Evolutionary conservation across 1,140 invertebrate species (phyloP).

Genomic region (Latrodectus geometricus): DNA sequence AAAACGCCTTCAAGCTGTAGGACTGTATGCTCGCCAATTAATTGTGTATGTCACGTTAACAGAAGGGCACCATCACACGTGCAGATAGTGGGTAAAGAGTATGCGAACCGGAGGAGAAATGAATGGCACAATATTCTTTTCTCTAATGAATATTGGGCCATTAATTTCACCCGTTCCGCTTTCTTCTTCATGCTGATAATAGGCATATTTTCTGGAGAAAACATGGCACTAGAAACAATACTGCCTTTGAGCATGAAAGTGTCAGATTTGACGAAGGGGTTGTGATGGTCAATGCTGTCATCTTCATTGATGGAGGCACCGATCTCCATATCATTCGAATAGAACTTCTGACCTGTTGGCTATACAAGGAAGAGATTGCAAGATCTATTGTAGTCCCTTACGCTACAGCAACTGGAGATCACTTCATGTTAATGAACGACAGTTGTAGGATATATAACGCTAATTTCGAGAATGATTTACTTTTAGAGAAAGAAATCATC

Average conservation of each 20-base stretch:
- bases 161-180: no score
- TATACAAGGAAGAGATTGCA: neutral
- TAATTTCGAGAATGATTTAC: no score
- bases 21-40: no score
- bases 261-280: neutral
- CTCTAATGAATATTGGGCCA: no score
- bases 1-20: neutral
- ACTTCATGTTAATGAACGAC: conserved; percentile 18
- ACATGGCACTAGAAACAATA: neutral
- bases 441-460: neutral
- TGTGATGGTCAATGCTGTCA: neutral
- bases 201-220: conserved; percentile 2
- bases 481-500: no score
- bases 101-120: neutral
- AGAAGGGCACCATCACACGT: neutral
- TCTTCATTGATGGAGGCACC: neutral
- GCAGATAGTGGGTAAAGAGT: neutral
- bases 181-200: neutral
- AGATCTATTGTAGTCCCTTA: conserved; percentile 4
- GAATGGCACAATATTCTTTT: neutral
- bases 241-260: neutral
- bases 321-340: neutral
- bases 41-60: neutral
- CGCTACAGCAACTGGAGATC: neutral
- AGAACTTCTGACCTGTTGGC: neutral